Evolutionary conservation across 2,797 vertebrate species (phyloP), one percentile per base, ranked within the genome.

Genomic region (Rousettus madagascariensis): DNA sequence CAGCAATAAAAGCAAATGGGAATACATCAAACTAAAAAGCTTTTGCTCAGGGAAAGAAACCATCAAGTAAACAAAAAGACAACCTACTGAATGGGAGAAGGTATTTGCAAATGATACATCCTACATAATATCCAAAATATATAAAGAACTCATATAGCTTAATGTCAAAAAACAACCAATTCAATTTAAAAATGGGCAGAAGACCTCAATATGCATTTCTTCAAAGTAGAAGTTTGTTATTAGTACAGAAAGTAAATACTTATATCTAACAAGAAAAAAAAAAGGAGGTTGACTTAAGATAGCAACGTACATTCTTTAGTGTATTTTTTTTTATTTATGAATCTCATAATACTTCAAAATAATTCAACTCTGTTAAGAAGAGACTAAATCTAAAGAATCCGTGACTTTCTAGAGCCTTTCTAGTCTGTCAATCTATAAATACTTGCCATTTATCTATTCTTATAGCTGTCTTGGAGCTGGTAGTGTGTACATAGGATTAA

Each of bases 351-450:
- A 49, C n/a, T 41, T 92, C 28, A 75, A 66, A 69, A 71, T 61
- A 80, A 57, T 33, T 79, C 55, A 80, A 8, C 12, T 43, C 8
- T 8, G 22, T 26, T 43, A 53, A 49, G 38, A 71, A 61, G 11
- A 75, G 20, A 69, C 2, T 2, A 79, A n/a, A 69, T 75, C 20
- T 4, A 69, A 77, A 71, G 30, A 86, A 66, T 0, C 10, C 2
- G 12, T n/a, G 19, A 51, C 3, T 71, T 8, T 85, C 7, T 30
- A 78, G 46, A 51, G 26, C 12, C 10, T 91, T 71, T 46, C 15
- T n/a, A 8, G 7, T 49, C 20, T 55, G 0, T 63, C 1, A 3
- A 1, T 77, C 1, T 24, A 24, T 10, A 51, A 3, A 57, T 51
- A 12, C 12, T 74, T 74, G 16, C 4, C 9, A 43, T 16, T 63